phyloP scores from a whole-genome alignment of 2,888 invertebrate species.

The Diogma glabrata region DNA sequence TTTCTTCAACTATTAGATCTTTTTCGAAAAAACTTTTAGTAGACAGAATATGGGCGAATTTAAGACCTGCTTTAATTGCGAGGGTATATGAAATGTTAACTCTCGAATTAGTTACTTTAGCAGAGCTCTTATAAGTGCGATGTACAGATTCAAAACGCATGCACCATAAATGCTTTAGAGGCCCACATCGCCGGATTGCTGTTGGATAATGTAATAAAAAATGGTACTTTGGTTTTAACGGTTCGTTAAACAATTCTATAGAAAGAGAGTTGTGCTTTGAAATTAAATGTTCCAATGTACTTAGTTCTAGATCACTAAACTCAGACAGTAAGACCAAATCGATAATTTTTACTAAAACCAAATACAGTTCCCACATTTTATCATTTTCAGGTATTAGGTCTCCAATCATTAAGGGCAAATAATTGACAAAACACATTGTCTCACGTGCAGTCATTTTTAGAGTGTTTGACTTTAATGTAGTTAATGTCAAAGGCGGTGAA shows the following conservation, averaged over 20 bases:
- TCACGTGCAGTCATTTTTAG: conserved; percentile 16
- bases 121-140: not conserved
- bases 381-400: conserved; percentile 14
- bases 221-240: not conserved
- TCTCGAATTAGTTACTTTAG: not conserved
- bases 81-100: not conserved
- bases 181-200: not conserved
- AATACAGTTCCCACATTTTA: conserved; percentile 12
- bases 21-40: not conserved
- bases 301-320: too few species aligned
- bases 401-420: conserved; percentile 15
- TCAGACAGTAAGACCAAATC: too few species aligned
- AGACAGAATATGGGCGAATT: not conserved
- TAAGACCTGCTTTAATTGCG: not conserved
- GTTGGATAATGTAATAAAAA: conserved; percentile 4
- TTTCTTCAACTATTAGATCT: not conserved
- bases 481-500: conserved; percentile 13
- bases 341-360: too few species aligned
- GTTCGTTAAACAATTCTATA: not conserved
- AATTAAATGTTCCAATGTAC: not conserved
- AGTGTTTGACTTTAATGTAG: conserved; percentile 12
- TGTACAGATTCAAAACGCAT: conserved; percentile 4
- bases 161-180: not conserved
- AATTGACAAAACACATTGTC: conserved; percentile 8
- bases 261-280: not conserved